Conservation (phyloP, 2,888 invertebrate species). For the Sturmia bella region DNA sequence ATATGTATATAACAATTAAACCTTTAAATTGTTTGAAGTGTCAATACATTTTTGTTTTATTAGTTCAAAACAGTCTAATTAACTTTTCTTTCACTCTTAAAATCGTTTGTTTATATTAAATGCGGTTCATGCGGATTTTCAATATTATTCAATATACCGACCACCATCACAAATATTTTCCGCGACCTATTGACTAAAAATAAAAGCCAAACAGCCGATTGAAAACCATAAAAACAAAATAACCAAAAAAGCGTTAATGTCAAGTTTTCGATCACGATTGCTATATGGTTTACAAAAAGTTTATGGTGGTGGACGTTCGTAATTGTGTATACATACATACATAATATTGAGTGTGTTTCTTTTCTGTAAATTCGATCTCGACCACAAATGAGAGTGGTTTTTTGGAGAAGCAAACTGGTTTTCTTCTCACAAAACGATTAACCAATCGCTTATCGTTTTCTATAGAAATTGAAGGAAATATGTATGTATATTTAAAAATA, state of each 20-base stretch:
- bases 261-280: neutral
- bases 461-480: conserved; percentile 32
- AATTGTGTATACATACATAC: conserved; percentile 18
- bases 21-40: conserved; percentile 11
- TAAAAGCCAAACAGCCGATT: neutral
- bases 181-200: neutral
- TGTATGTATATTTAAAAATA: too few species aligned
- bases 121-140: conserved; percentile 11
- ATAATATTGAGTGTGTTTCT: conserved; percentile 4
- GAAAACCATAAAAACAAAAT: neutral
- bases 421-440: too few species aligned
- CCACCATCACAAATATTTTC: conserved; percentile 11
- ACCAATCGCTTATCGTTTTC: neutral
- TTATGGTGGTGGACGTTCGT: conserved; percentile 47
- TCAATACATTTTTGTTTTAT: conserved; percentile 48
- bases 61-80: conserved; percentile 28
- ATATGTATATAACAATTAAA: conserved; percentile 7
- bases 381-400: neutral
- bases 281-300: neutral
- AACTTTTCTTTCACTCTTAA: conserved; percentile 20
- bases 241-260: neutral
- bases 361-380: neutral
- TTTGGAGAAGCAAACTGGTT: neutral
- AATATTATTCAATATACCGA: neutral
- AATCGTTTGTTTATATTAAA: conserved; percentile 5